Conservation (phyloP, 2,113 vertebrate genomes). For the Lophura nycthemera region DNA sequence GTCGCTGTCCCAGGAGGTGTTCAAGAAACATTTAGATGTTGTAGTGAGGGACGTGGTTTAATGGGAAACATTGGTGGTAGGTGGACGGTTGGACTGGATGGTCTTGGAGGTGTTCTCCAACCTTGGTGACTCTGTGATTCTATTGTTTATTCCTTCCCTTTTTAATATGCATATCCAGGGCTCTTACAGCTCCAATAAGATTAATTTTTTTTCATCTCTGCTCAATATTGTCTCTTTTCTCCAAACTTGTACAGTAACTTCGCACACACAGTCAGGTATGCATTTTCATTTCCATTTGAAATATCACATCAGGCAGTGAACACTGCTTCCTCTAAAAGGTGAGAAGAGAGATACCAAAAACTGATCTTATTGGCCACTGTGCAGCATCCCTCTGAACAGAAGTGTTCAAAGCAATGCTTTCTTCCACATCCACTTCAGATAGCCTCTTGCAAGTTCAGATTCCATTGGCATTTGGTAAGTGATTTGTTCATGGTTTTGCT, state of each 20-base stretch:
- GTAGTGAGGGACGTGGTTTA: no score
- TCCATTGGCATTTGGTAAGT: neutral
- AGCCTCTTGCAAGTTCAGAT: neutral
- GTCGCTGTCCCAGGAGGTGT: no score
- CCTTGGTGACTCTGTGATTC: no score
- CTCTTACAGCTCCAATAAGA: neutral
- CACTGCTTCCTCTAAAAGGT: neutral
- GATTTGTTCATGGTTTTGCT: neutral
- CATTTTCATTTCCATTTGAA: neutral
- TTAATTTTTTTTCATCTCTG: neutral
- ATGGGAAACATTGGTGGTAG: no score
- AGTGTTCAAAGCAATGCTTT: neutral
- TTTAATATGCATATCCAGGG: neutral
- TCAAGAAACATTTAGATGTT: no score
- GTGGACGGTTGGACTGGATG: no score
- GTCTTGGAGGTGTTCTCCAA: no score
- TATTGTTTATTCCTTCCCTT: neutral
- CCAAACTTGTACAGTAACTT: neutral
- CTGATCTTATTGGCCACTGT: neutral
- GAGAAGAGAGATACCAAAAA: neutral
- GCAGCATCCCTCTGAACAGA: neutral
- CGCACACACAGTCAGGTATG: neutral
- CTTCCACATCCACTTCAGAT: neutral
- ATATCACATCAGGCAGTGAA: neutral
- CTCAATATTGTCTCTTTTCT: neutral